phyloP scores from a whole-genome alignment of 2,113 vertebrate genomes.

The Pogonocichla stellata region DNA sequence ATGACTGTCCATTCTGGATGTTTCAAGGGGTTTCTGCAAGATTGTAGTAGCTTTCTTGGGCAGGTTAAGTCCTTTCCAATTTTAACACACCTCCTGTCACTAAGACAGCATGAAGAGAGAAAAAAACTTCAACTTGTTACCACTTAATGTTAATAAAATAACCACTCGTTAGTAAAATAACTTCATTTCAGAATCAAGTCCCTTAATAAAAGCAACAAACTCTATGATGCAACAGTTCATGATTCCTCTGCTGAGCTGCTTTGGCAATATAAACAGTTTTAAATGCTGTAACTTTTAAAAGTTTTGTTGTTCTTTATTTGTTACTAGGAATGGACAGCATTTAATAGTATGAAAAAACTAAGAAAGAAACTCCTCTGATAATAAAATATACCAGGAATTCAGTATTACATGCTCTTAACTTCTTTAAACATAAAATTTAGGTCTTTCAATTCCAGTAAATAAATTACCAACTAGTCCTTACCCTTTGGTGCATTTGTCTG shows the following conservation, averaged over 20 bases:
- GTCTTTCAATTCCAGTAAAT: not conserved
- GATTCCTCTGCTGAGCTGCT: not conserved
- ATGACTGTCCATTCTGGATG: not conserved
- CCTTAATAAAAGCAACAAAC: not conserved
- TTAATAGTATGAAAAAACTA: not conserved
- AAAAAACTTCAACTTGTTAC: not conserved
- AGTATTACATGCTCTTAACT: not conserved
- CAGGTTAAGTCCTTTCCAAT: not conserved
- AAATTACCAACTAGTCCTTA: not conserved
- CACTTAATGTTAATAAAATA: not conserved
- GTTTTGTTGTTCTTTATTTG: not conserved
- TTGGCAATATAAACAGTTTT: not conserved
- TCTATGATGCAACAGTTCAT: not conserved
- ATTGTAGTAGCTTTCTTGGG: not conserved
- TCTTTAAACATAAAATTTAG: not conserved
- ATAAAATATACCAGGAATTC: not conserved
- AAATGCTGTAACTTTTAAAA: not conserved
- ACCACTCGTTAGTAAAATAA: not conserved
- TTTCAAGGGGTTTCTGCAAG: not conserved
- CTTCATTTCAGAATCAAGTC: not conserved
- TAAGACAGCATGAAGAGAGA: not conserved
- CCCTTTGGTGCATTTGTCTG: not conserved
- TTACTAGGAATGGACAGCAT: not conserved
- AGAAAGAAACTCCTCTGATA: not conserved
- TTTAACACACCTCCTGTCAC: not conserved